phyloP scores from a whole-genome alignment of 1,140 invertebrate genomes.

The Battus philenor region DNA sequence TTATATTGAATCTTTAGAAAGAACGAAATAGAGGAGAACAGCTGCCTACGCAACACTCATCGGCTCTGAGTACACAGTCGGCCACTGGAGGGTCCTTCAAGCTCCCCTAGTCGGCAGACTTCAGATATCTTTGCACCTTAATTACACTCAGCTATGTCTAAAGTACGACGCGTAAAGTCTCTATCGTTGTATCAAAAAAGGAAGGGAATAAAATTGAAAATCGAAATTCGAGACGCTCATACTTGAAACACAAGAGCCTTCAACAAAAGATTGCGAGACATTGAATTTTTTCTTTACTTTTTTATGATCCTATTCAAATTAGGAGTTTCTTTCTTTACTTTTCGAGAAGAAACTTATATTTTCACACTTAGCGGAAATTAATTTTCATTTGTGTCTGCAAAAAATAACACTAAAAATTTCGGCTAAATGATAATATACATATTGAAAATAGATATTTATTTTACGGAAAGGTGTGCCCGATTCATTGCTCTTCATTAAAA shows the following conservation, averaged over 20 bases:
- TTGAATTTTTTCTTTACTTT: conserved; percentile 31
- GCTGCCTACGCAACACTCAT: conserved; percentile 67
- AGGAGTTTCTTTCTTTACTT: too few species aligned
- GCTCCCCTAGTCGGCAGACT: conserved; percentile 57
- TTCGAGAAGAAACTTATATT: too few species aligned
- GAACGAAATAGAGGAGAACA: conserved; percentile 46
- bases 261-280: conserved; percentile 33
- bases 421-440: too few species aligned
- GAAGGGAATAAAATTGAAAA: conserved; percentile 39
- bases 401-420: too few species aligned
- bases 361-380: too few species aligned
- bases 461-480: too few species aligned
- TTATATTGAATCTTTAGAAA: too few species aligned
- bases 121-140: conserved; percentile 74
- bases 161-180: conserved; percentile 67
- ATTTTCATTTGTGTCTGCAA: too few species aligned
- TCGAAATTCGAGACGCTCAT: conserved; percentile 52
- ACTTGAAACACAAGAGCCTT: conserved; percentile 27
- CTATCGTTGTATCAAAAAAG: conserved; percentile 50
- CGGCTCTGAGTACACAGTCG: conserved; percentile 62
- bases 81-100: conserved; percentile 57
- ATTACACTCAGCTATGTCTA: conserved; percentile 61
- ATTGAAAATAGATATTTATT: too few species aligned
- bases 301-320: conserved; percentile 11
- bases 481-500: too few species aligned